Evolutionary conservation across 2,113 vertebrate species (phyloP).

Genomic region (Pelecanus crispus): DNA sequence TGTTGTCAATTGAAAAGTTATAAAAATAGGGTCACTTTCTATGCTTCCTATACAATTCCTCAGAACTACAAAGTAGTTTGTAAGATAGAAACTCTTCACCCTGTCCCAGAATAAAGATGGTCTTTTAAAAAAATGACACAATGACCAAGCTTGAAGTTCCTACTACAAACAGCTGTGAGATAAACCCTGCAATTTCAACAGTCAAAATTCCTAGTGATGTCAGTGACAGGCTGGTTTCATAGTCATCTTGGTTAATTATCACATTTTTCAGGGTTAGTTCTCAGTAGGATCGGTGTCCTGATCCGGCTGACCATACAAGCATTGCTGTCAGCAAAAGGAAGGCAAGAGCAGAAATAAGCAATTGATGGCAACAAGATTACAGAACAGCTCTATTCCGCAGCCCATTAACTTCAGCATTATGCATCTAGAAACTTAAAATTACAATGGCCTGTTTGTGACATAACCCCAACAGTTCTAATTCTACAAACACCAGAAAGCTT

Average conservation of each 20-base stretch:
- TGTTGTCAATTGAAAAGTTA: background rate
- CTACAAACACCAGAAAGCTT: background rate
- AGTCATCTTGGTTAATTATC: background rate
- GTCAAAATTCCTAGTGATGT: background rate
- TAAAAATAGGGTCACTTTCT: background rate
- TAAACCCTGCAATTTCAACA: background rate
- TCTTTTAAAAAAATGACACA: background rate
- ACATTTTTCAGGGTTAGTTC: background rate
- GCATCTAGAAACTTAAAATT: background rate
- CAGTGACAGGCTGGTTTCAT: background rate
- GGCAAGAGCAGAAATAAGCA: background rate
- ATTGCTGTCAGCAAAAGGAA: background rate
- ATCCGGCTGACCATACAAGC: background rate
- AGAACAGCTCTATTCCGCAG: background rate
- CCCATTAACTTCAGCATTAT: background rate
- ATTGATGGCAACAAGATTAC: background rate
- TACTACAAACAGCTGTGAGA: background rate
- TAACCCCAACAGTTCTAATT: background rate
- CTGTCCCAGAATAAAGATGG: background rate
- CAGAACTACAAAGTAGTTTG: background rate
- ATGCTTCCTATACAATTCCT: background rate
- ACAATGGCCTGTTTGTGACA: background rate
- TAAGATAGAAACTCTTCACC: background rate
- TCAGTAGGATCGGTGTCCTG: background rate
- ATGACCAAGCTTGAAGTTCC: background rate